phyloP scores from a whole-genome alignment of 2,888 invertebrate genomes.

The Nephrotoma flavescens region DNA sequence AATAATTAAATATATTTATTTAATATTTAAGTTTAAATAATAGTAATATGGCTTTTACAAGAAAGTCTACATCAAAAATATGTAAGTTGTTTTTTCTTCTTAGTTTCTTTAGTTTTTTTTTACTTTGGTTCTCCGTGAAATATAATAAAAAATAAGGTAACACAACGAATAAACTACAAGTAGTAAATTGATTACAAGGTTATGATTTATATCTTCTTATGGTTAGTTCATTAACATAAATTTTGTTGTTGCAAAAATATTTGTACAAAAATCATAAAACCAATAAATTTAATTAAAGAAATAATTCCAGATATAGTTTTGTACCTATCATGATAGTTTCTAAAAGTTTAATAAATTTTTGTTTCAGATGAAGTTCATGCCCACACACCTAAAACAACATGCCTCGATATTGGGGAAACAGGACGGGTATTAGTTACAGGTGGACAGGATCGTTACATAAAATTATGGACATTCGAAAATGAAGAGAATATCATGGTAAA shows the following conservation, averaged over 20 bases:
- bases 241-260: constrained; percentile 1
- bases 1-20: neutral
- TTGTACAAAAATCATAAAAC: neutral
- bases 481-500: constrained; percentile 86
- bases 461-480: constrained; percentile 92
- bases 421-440: constrained; percentile 42
- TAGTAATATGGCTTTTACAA: constrained; percentile 28
- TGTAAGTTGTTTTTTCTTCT: constrained; percentile 22
- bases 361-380: constrained; percentile 31
- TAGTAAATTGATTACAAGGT: constrained; percentile 11
- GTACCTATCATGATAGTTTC: neutral
- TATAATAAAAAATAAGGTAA: neutral
- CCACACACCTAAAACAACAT: constrained; percentile 29
- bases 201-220: constrained; percentile 7
- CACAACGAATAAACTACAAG: neutral
- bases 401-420: constrained; percentile 31
- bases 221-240: constrained; percentile 1
- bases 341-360: neutral
- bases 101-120: neutral
- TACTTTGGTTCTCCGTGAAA: neutral
- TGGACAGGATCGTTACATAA: constrained; percentile 94
- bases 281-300: neutral
- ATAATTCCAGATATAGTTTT: neutral
- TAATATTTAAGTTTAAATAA: neutral
- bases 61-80: constrained; percentile 31